phyloP scores from a whole-genome alignment of 2,888 invertebrate genomes.

The Balanococcus diminutus region DNA sequence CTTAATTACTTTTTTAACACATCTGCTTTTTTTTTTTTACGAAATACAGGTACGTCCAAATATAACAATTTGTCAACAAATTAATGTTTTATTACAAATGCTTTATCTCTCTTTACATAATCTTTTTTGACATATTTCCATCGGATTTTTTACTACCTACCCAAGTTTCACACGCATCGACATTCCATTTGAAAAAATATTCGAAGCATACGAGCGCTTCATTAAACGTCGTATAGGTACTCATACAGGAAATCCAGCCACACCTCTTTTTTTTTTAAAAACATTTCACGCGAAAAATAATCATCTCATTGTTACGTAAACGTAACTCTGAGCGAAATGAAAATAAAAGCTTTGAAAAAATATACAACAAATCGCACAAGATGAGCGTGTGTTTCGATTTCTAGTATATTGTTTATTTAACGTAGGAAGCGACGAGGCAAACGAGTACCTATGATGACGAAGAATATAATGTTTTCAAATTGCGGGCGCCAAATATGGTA shows the following conservation, averaged over 20 bases:
- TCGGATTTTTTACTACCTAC: constrained; percentile 1
- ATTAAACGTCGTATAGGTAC: background rate
- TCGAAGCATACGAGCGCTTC: background rate
- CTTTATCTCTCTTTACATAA: constrained; percentile 16
- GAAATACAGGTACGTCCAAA: background rate
- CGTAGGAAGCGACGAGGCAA: constrained; percentile 39
- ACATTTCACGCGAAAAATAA: background rate
- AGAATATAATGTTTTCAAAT: background rate
- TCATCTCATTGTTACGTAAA: background rate
- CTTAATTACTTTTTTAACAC: background rate
- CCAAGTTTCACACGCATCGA: background rate
- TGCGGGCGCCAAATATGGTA: constrained; percentile 33
- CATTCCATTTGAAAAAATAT: constrained; percentile 20
- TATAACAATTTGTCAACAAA: constrained; percentile 32
- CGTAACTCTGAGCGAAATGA: background rate
- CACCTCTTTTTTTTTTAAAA: background rate
- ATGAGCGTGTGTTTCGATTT: background rate
- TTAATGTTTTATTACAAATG: background rate
- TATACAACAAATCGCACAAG: background rate
- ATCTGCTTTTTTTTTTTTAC: background rate
- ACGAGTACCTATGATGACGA: constrained; percentile 28
- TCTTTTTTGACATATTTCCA: background rate
- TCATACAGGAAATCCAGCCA: constrained; percentile 3
- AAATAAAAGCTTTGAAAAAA: constrained; percentile 13
- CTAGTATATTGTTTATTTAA: constrained; percentile 18